Conservation (phyloP, 2,113 vertebrate species). For the Telmatochromis brachygnathus region DNA sequence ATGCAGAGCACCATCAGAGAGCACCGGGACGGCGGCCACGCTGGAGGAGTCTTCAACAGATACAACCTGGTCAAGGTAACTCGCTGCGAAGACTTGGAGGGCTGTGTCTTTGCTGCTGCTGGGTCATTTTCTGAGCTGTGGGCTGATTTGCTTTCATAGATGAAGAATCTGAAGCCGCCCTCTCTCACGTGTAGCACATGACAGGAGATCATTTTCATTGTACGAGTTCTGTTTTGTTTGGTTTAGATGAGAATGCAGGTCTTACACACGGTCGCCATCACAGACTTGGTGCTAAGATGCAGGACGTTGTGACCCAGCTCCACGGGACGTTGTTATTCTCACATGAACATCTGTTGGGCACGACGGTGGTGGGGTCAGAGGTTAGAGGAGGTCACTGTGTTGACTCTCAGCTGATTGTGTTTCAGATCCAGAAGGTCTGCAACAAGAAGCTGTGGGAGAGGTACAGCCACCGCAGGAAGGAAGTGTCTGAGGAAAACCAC, state of each 20-base stretch:
- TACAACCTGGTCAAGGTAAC: constrained; percentile 88
- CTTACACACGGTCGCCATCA: not conserved
- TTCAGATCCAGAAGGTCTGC: constrained; percentile 88
- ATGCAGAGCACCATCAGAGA: constrained; percentile 92
- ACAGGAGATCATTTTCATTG: not conserved
- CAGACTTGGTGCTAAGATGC: not conserved
- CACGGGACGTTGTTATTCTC: not conserved
- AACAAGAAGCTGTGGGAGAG: constrained; percentile 89
- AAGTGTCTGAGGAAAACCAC: constrained; percentile 89
- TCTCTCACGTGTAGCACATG: not conserved
- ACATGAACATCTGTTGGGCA: not conserved
- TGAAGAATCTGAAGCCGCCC: not conserved
- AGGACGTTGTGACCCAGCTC: not conserved
- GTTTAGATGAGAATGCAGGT: not conserved
- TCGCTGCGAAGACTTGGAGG: not conserved
- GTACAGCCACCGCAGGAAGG: constrained; percentile 87
- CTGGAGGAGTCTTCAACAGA: constrained; percentile 87
- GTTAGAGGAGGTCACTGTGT: not conserved
- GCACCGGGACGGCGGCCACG: constrained; percentile 87
- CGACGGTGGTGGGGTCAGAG: not conserved
- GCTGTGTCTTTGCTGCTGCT: not conserved
- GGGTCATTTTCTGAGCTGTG: not conserved
- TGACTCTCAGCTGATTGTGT: not conserved
- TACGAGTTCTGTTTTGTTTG: not conserved
- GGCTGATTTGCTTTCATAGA: not conserved